Percentiles rank a stretch among this genome's conserved stretches.
Conservation (phyloP, 2,113 vertebrate species). For the Alethe diademata region DNA sequence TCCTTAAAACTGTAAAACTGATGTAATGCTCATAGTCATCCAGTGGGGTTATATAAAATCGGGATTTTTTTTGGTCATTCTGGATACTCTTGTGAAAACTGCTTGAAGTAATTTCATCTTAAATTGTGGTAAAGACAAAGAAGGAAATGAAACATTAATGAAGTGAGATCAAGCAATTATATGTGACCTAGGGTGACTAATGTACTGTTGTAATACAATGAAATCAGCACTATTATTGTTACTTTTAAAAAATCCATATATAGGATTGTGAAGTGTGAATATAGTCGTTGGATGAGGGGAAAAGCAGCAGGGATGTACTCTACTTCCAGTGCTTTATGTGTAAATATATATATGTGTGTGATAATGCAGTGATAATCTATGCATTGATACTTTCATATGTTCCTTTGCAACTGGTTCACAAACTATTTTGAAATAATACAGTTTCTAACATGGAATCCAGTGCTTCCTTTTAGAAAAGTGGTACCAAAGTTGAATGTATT, state of each 20-base stretch:
- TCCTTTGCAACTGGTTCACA: not conserved
- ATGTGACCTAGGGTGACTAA: not conserved
- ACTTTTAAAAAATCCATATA: not conserved
- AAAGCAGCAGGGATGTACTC: not conserved
- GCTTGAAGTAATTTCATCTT: conserved; percentile 24
- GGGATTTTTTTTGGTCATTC: not conserved
- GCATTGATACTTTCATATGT: not conserved
- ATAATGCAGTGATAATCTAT: not conserved
- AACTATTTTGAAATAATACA: not conserved
- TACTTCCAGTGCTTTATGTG: not conserved
- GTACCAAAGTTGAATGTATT: not conserved
- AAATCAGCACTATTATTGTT: conserved; percentile 1
- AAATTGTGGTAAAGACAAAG: conserved; percentile 15
- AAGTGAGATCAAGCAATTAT: not conserved
- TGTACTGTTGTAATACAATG: not conserved
- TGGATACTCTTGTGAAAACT: not conserved
- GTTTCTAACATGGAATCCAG: not conserved
- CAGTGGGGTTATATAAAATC: not conserved
- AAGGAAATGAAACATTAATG: not conserved
- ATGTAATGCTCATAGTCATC: not conserved
- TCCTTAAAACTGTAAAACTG: conserved; percentile 35
- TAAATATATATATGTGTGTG: not conserved
- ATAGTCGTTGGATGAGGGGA: not conserved
- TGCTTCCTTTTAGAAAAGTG: not conserved
- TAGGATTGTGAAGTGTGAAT: not conserved